Base-by-base conservation (phyloP, 2,888 invertebrate genomes). In the Conchocele bisecta region DNA sequence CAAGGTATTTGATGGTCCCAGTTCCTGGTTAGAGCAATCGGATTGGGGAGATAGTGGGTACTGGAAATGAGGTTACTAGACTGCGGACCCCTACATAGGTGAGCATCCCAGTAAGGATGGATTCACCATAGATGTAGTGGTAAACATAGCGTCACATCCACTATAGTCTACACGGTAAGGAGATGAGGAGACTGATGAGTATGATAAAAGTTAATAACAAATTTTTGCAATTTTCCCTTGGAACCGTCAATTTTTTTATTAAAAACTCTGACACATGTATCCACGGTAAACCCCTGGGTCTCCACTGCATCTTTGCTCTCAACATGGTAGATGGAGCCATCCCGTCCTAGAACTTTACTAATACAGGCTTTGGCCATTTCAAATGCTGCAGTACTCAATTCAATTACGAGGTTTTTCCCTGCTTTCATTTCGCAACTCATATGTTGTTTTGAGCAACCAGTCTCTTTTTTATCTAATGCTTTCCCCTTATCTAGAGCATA, bases 181-280 rank as follows among this genome's bases (percentile, higher is more conserved):
- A n/a, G n/a, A n/a, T n/a, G n/a, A n/a, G n/a, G n/a, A n/a, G n/a
- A n/a, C n/a, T n/a, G n/a, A n/a, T n/a, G n/a, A 1, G 56, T 56
- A 24, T 56, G 56, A 15, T 56, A 56, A n/a, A 56, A 17, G 24
- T 39, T 56, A 17, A 56, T 41, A 9, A 24, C 24, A 24, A 56
- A 56, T 41, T 22, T 56, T 41, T n/a, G 28, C 41, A 39, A 26
- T 41, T 41, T 56, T 9, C 37, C 56, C 28, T 35, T 26, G 13
- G 39, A 39, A n/a, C 56, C 56, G 24, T 56, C 41, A 11, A 29
- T 22, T 24, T 37, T 56, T 39, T 41, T 56, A 26, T 56, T 56
- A 26, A 28, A 56, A 24, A 56, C 24, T 41, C 28, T 56, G n/a
- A 35, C 28, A 41, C 56, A 56, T n/a, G 56, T 39, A 42, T 56